Conservation (phyloP, 2,797 vertebrate species). For the Apogon talboti region DNA sequence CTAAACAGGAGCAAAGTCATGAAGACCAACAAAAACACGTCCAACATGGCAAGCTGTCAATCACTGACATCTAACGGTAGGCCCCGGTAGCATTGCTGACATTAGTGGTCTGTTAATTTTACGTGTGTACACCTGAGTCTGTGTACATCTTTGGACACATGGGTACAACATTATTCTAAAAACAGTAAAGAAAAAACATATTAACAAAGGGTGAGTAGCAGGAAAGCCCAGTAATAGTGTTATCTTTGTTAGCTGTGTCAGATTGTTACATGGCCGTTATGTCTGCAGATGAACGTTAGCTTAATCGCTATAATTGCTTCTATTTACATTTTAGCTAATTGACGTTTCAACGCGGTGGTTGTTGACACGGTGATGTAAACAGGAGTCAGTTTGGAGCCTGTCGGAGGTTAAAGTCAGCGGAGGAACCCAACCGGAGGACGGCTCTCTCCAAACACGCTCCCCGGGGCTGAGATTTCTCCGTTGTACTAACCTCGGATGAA, state of each 20-base stretch:
- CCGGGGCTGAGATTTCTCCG: conserved; percentile 30
- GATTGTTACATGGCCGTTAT: background rate
- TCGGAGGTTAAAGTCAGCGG: conserved; percentile 1
- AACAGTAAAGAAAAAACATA: accelerated
- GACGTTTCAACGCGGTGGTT: background rate
- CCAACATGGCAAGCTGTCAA: conserved; percentile 50
- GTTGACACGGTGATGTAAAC: background rate
- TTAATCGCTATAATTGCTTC: background rate
- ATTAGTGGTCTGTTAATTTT: conserved; percentile 28
- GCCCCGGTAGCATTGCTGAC: conserved; percentile 48
- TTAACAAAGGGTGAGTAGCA: background rate
- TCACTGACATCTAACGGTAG: conserved; percentile 62
- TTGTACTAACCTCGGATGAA: conserved; percentile 82
- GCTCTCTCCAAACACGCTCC: conserved; percentile 6
- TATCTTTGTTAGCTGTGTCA: background rate
- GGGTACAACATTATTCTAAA: accelerated
- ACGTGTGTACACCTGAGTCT: background rate
- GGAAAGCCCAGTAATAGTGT: background rate
- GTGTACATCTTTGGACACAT: background rate
- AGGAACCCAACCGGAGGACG: background rate
- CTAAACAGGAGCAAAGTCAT: too few relatives aligned
- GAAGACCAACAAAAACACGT: conserved; percentile 39
- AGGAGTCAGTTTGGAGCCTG: background rate
- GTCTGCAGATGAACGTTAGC: background rate
- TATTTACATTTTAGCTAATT: background rate